Conservation (phyloP, 2,113 vertebrate species). For the Siniperca chuatsi region DNA sequence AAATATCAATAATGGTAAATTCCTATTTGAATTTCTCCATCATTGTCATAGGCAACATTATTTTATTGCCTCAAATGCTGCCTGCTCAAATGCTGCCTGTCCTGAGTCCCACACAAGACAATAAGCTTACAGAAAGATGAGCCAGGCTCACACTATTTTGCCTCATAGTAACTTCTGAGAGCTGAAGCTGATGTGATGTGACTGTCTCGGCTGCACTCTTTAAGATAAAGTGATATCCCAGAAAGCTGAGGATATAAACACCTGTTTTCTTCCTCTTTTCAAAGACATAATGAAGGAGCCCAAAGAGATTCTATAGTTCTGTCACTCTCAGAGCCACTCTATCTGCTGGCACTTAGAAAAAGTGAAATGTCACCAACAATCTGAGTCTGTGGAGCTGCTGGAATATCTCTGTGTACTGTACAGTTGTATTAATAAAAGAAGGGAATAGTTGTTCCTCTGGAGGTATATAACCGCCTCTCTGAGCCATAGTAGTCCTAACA, state of each 20-base stretch:
- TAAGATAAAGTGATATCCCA: conserved; percentile 44
- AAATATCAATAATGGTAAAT: conserved; percentile 10
- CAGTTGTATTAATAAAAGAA: conserved; percentile 46
- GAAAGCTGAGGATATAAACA: conserved; percentile 58
- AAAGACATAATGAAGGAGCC: conserved; percentile 65
- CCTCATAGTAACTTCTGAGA: conserved; percentile 35
- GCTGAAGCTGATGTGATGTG: conserved; percentile 50
- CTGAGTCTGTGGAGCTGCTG: conserved; percentile 34
- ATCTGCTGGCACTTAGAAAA: conserved; percentile 43
- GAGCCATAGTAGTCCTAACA: conserved; percentile 60
- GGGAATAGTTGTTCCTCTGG: conserved; percentile 47
- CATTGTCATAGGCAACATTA: conserved; percentile 7
- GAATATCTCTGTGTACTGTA: conserved; percentile 40
- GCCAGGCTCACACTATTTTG: conserved; percentile 24
- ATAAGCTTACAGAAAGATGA: conserved; percentile 32
- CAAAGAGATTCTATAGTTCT: conserved; percentile 31
- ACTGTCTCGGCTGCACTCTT: conserved; percentile 42
- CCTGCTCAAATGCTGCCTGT: conserved; percentile 3
- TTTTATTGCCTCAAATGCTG: conserved; percentile 40
- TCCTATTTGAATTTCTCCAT: conserved; percentile 20
- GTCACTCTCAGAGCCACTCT: conserved; percentile 37
- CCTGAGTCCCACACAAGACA: conserved; percentile 24
- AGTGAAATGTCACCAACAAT: conserved; percentile 57
- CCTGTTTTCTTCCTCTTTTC: conserved; percentile 51
- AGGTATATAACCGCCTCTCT: conserved; percentile 50